Evolutionary conservation across 2,113 vertebrate genomes (phyloP).

Genomic region (Ceuthmochares aereus): DNA sequence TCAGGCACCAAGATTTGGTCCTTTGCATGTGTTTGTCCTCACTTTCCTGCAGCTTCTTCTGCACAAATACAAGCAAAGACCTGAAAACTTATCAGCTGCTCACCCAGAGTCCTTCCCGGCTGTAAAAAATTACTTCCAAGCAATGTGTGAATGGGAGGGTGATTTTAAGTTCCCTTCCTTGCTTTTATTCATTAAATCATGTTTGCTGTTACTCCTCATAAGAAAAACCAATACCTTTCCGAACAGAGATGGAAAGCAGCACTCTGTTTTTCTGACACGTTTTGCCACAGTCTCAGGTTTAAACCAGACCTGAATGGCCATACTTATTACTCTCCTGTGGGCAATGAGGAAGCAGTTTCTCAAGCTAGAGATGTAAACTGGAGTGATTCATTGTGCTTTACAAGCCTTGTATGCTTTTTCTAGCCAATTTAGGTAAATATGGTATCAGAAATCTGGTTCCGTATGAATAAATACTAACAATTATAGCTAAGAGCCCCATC

Average conservation of each 20-base stretch:
- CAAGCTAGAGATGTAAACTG: conserved; percentile 34
- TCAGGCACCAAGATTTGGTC: neutral
- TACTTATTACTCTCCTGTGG: conserved; percentile 30
- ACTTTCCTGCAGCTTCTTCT: neutral
- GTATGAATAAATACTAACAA: neutral
- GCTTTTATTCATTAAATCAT: neutral
- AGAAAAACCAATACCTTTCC: neutral
- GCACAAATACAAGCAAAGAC: neutral
- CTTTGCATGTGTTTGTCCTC: neutral
- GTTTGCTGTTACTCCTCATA: neutral
- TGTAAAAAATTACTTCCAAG: neutral
- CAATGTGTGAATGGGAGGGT: neutral
- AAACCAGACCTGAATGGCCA: conserved; percentile 14
- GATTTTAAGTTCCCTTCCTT: neutral
- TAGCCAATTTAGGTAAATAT: neutral
- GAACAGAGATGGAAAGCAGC: neutral
- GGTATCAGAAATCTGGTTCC: neutral
- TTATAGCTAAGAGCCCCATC: conserved; percentile 26
- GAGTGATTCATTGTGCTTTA: conserved; percentile 47
- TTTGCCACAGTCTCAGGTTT: conserved; percentile 5
- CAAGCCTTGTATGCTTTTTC: conserved; percentile 5
- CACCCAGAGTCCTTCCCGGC: neutral
- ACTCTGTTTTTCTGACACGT: neutral
- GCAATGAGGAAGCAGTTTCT: conserved; percentile 54
- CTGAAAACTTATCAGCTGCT: neutral